Evolutionary conservation across 2,888 invertebrate genomes (phyloP).

Genomic region (Stictocephala bisonia): DNA sequence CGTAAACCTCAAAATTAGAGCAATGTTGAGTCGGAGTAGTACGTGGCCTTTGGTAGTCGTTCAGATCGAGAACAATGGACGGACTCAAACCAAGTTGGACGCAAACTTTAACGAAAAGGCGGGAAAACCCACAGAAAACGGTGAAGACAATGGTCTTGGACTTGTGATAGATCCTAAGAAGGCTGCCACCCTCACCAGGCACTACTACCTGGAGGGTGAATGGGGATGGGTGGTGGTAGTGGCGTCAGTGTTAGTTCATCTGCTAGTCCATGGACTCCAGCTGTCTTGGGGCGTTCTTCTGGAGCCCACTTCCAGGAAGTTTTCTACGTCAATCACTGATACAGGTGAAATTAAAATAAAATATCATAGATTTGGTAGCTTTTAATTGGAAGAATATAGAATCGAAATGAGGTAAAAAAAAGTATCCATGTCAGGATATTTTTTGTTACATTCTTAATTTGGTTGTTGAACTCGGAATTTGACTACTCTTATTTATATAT

Average conservation of each 20-base stretch:
- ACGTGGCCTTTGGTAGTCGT: conserved; percentile 56
- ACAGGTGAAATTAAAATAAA: no score
- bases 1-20: no score
- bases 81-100: conserved; percentile 48
- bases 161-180: conserved; percentile 46
- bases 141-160: conserved; percentile 18
- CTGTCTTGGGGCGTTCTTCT: conserved; percentile 70
- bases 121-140: conserved; percentile 9
- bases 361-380: no score
- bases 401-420: no score
- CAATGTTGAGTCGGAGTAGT: conserved; percentile 51
- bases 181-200: conserved; percentile 66
- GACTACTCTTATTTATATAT: no score
- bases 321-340: conserved; percentile 31
- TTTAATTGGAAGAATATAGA: no score
- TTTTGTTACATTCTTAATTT: no score
- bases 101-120: conserved; percentile 49
- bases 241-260: conserved; percentile 78
- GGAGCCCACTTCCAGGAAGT: conserved; percentile 57
- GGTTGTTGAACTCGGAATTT: no score
- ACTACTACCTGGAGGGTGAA: conserved; percentile 88
- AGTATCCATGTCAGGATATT: no score
- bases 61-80: conserved; percentile 51
- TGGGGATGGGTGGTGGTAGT: conserved; percentile 87
- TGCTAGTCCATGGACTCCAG: conserved; percentile 80